Evolutionary conservation across 2,888 invertebrate genomes (phyloP).

Genomic region (Amphipoea lucens): DNA sequence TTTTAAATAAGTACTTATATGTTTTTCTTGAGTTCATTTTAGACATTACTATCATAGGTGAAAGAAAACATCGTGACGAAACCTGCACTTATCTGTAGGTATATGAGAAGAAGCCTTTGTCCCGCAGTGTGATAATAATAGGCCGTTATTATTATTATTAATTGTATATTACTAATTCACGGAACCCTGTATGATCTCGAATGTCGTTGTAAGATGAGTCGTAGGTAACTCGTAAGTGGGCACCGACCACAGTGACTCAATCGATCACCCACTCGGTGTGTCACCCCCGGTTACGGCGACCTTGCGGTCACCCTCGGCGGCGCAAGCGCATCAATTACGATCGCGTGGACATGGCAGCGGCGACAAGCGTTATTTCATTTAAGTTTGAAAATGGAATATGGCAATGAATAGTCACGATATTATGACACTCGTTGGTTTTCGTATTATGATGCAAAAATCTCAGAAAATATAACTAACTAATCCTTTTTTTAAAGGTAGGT

Average conservation of each 20-base stretch:
- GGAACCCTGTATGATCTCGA: slow-evolving; percentile 31
- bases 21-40: no score
- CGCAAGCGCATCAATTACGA: slow-evolving; percentile 68
- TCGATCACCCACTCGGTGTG: slow-evolving; percentile 64
- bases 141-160: not conserved
- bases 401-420: not conserved
- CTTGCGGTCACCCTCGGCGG: slow-evolving; percentile 73
- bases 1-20: no score
- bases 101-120: no score
- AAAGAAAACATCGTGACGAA: no score
- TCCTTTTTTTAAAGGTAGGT: not conserved
- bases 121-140: not conserved
- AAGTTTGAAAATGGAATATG: slow-evolving; percentile 5
- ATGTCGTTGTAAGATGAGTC: slow-evolving; percentile 55
- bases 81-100: no score
- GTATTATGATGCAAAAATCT: not conserved
- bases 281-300: slow-evolving; percentile 69
- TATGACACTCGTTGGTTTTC: not conserved
- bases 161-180: not conserved
- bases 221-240: slow-evolving; percentile 45
- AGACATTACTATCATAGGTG: no score
- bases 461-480: not conserved
- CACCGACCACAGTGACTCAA: slow-evolving; percentile 69
- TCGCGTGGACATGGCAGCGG: slow-evolving; percentile 30
- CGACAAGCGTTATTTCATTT: slow-evolving; percentile 19